These are phyloP conservation scores for Fringilla coelebs DNA, from an alignment of 2,797 vertebrate genomes.

Conservation along the genomic window DNA sequence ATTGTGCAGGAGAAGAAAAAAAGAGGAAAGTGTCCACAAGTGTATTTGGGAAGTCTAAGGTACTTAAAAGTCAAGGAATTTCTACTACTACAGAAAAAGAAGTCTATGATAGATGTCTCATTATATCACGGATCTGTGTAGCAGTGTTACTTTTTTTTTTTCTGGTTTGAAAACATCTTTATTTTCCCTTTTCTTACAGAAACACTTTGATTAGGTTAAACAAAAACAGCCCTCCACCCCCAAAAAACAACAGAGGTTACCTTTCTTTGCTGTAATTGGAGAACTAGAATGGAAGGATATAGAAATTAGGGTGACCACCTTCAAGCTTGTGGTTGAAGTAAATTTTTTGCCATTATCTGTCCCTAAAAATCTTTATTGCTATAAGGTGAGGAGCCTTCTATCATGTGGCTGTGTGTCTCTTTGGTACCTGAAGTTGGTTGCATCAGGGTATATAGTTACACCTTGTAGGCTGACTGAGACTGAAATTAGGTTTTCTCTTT, in stretches of 20 bases:
- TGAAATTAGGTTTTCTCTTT: background rate
- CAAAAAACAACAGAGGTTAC: background rate
- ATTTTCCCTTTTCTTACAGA: constrained; percentile 17
- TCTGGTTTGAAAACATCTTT: background rate
- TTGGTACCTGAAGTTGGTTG: background rate
- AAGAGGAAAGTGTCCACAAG: background rate
- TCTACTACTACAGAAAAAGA: background rate
- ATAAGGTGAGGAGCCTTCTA: background rate
- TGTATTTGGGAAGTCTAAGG: background rate
- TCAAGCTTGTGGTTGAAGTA: background rate
- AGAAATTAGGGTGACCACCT: background rate
- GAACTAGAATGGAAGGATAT: constrained; percentile 9
- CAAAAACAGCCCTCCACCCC: background rate
- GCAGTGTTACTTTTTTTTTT: background rate
- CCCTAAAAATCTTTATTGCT: background rate
- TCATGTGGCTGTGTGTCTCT: background rate
- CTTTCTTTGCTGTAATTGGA: constrained; percentile 4
- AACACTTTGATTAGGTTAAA: constrained; percentile 35
- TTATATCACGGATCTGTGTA: background rate
- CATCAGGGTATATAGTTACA: background rate
- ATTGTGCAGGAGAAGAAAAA: background rate
- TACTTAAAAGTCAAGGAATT: constrained; percentile 37
- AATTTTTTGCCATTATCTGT: constrained; percentile 24
- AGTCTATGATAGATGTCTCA: background rate
- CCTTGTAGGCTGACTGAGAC: background rate